Base-by-base conservation (phyloP, 2,113 vertebrate genomes). In the Acinonyx jubatus region DNA sequence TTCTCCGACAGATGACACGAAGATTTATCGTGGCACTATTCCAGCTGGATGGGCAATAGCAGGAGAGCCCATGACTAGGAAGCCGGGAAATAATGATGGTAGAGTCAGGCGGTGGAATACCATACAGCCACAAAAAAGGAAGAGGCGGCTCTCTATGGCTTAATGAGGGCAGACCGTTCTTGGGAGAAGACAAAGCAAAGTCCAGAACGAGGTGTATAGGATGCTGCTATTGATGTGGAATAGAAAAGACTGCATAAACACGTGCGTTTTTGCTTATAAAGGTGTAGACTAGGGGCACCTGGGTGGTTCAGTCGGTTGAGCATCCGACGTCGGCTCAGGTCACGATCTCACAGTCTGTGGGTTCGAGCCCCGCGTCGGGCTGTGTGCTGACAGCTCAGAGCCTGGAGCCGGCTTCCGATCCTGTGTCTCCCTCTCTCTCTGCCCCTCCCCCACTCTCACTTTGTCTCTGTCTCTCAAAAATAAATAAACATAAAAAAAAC, bases 321-420 rank as follows among this genome's bases (percentile, higher is more conserved):
- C 45, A 9, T 8, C 45, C 7, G 45, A 9, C 45, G 1, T 45
- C 45, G 1, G 45, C 45, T 45, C 45, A 9, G 45, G 45, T 45
- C 45, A 45, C 8, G 45, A 9, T 45, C 45, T 45, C 45, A 7
- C 8, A 0, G 45, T 45, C 8, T 7, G 8, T 1, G 1, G 8
- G 45, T 45, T 45, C 45, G 8, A 45, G 45, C 45, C 45, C 45
- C 8, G 8, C 1, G 8, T 9, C 8, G 8, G 45, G 45, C 45
- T 45, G 1, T 45, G 45, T 9, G 45, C 45, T 45, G 45, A 45
- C 8, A 0, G 7, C 45, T 45, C 45, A 45, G 45, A 45, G 45
- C 45, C 45, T 45, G 45, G 45, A 45, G 45, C 45, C 8, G 0
- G 45, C 0, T 45, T 45, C 45, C 0, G 45, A 45, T 45, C 0